Evolutionary conservation across 2,113 vertebrate species (phyloP).

Genomic region (Xiphophorus hellerii): DNA sequence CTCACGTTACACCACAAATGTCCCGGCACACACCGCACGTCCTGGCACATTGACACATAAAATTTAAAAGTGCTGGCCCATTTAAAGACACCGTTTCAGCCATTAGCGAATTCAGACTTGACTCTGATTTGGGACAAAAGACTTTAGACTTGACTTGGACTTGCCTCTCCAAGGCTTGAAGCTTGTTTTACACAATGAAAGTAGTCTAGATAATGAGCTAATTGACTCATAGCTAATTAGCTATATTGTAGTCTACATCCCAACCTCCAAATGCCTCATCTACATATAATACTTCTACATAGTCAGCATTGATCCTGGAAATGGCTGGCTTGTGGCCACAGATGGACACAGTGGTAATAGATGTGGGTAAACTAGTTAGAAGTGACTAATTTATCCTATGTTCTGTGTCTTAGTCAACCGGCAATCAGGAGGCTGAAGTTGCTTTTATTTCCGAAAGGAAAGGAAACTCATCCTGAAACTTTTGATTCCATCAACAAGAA

Average conservation of each 20-base stretch:
- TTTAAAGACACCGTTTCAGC: too few relatives aligned
- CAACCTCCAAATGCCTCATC: neutral
- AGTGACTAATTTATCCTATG: neutral
- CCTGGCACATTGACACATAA: too few relatives aligned
- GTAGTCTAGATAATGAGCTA: neutral
- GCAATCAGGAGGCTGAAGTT: constrained; percentile 7
- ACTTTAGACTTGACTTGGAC: neutral
- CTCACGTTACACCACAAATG: too few relatives aligned
- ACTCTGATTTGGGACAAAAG: neutral
- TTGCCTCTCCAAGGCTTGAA: too few relatives aligned
- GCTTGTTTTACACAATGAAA: neutral
- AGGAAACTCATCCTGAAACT: neutral
- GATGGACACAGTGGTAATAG: neutral
- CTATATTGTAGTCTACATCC: neutral
- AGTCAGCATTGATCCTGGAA: neutral
- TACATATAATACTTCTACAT: neutral
- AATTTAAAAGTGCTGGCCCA: too few relatives aligned
- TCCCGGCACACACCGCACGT: too few relatives aligned
- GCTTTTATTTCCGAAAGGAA: constrained; percentile 1
- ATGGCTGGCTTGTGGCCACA: neutral
- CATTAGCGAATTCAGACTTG: neutral
- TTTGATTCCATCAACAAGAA: neutral
- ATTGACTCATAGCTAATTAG: neutral
- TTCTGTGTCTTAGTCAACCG: constrained; percentile 5
- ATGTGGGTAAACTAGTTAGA: constrained; percentile 6